Conservation (phyloP, 2,113 vertebrate genomes). For the Halichoerus grypus region DNA sequence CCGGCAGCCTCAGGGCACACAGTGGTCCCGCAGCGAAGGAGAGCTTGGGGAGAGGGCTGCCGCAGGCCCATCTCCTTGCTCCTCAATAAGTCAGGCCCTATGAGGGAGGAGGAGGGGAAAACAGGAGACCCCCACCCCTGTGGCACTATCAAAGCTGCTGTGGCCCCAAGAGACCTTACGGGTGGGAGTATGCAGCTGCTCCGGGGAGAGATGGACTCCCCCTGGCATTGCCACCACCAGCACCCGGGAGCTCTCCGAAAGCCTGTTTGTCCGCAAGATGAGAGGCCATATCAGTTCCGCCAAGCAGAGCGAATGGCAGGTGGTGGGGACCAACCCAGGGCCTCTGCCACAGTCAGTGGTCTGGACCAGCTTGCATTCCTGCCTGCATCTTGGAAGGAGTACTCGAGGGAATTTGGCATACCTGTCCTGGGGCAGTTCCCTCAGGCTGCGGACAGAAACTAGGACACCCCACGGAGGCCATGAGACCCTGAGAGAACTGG, state of each 20-base stretch:
- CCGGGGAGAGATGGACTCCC: background rate
- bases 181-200: rapidly evolving
- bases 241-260: too few relatives aligned
- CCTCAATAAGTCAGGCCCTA: background rate
- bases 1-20: rapidly evolving
- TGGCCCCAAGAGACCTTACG: rapidly evolving
- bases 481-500: background rate
- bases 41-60: background rate
- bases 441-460: background rate
- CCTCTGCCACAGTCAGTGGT: rapidly evolving
- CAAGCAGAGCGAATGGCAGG: rapidly evolving
- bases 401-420: background rate
- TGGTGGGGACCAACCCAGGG: rapidly evolving
- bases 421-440: rapidly evolving
- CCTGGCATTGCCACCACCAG: background rate
- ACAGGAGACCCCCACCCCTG: rapidly evolving
- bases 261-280: rapidly evolving
- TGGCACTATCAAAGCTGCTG: rapidly evolving
- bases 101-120: background rate
- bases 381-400: rapidly evolving
- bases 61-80: rapidly evolving
- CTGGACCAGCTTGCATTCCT: background rate
- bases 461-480: background rate
- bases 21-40: rapidly evolving
- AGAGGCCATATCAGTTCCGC: rapidly evolving